These are phyloP conservation scores for Gila robusta DNA, from an alignment of 2,797 vertebrate species.

Conservation along the genomic window DNA sequence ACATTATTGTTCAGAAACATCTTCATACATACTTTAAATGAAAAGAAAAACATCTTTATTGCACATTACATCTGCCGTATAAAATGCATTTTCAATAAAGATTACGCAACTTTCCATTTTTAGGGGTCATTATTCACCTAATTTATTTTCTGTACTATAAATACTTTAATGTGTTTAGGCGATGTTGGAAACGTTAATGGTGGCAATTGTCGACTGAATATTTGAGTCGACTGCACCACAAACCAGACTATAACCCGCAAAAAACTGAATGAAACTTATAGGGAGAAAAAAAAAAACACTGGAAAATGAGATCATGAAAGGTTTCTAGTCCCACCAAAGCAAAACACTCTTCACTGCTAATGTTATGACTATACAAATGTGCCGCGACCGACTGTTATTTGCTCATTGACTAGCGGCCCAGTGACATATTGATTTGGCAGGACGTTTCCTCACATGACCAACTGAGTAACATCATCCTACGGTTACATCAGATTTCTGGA, in stretches of 20 bases:
- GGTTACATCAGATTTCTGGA: constrained; percentile 20
- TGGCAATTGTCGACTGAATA: neutral
- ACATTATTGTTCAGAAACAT: neutral
- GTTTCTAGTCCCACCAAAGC: constrained; percentile 1
- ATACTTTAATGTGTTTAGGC: no score
- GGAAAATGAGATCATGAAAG: constrained; percentile 21
- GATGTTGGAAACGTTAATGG: neutral
- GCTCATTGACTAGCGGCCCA: constrained; percentile 5
- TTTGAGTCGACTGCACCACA: neutral
- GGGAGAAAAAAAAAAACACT: neutral
- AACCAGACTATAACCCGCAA: neutral
- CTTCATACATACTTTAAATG: neutral
- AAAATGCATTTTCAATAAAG: no score
- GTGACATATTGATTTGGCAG: constrained; percentile 15
- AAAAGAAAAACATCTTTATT: neutral
- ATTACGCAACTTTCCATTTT: neutral
- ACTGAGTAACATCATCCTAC: neutral
- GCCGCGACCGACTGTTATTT: neutral
- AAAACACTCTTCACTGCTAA: neutral
- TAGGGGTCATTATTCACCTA: neutral
- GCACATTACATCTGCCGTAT: neutral
- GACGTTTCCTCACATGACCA: constrained; percentile 1
- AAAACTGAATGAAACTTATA: neutral
- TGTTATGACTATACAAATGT: constrained; percentile 7
- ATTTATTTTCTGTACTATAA: neutral